Conservation (phyloP, 2,113 vertebrate species). For the Platycercus adscitus region DNA sequence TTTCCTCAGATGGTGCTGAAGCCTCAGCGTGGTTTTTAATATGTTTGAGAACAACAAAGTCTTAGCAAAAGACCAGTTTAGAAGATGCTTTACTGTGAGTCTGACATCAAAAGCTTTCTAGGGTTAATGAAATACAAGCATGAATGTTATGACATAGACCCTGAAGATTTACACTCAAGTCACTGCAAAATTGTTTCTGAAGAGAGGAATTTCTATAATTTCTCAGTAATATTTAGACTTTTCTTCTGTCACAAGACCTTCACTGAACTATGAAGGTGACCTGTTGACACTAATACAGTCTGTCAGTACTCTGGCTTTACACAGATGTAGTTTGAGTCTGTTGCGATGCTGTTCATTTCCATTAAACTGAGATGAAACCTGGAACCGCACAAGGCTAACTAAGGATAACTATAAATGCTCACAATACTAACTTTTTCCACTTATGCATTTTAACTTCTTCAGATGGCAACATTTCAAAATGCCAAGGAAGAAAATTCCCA, state of each 20-base stretch:
- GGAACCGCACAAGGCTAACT: neutral
- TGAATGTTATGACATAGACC: neutral
- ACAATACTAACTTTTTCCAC: neutral
- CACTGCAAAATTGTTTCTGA: neutral
- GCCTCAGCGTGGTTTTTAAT: neutral
- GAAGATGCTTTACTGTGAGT: neutral
- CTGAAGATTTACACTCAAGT: neutral
- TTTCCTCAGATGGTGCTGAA: neutral
- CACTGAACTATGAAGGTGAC: neutral
- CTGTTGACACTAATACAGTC: neutral
- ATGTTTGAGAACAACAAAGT: neutral
- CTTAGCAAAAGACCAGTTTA: neutral
- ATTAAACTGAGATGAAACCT: neutral
- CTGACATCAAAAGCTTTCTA: neutral
- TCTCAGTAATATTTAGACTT: neutral
- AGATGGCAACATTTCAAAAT: neutral
- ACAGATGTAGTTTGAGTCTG: neutral
- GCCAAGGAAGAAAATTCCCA: neutral
- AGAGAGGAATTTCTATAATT: neutral
- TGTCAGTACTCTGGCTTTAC: neutral
- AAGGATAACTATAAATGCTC: neutral
- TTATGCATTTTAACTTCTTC: neutral
- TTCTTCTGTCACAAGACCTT: neutral
- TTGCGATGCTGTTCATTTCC: neutral
- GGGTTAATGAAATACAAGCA: neutral